A percentile compares a stretch with the other conserved stretches of the same genome.
phyloP scores from a whole-genome alignment of 2,888 invertebrate species.

The Rhogogaster chlorosoma region DNA sequence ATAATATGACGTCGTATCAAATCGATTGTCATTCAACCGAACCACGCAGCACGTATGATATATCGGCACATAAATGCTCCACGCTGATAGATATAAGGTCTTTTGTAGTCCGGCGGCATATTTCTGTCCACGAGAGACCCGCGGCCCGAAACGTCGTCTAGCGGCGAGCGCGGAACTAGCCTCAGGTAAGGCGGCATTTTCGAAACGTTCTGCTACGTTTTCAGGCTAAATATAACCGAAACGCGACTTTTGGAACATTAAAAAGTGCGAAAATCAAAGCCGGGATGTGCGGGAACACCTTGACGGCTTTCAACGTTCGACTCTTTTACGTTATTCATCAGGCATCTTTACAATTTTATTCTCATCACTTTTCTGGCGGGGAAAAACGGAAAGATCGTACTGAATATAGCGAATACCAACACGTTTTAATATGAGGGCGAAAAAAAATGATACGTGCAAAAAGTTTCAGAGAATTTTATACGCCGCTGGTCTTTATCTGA shows the following conservation, averaged over 20 bases:
- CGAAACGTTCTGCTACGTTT: not conserved
- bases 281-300: no score
- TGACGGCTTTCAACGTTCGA: not conserved
- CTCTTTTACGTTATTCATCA: not conserved
- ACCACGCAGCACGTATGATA: no score
- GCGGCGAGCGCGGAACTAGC: not conserved
- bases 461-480: not conserved
- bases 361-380: not conserved
- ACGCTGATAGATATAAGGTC: no score
- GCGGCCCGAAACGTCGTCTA: not conserved
- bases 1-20: not conserved
- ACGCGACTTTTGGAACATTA: not conserved
- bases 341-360: not conserved
- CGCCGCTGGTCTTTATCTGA: not conserved
- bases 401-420: not conserved
- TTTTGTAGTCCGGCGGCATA: not conserved
- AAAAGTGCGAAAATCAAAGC: not conserved
- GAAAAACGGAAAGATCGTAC: not conserved
- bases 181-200: not conserved
- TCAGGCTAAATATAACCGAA: not conserved
- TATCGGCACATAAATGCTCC: no score
- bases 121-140: not conserved
- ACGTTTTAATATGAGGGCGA: not conserved
- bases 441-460: not conserved
- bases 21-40: not conserved